Evolutionary conservation across 1,140 invertebrate species (phyloP).

Genomic region (Atta colombica): DNA sequence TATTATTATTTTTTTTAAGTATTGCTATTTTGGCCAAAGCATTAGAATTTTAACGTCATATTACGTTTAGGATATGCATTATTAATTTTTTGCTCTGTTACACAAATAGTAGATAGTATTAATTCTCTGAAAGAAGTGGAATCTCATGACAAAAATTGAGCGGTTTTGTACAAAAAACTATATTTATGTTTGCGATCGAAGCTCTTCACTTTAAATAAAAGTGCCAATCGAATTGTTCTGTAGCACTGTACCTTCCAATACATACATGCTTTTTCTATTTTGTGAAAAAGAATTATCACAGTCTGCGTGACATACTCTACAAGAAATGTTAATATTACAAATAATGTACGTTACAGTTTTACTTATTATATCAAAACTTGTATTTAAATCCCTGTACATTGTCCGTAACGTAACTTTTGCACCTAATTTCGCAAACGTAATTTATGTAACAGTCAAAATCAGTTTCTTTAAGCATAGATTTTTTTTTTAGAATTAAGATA

Average conservation of each 20-base stretch:
- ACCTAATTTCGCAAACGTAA: constrained; percentile 64
- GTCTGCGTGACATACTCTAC: constrained; percentile 19
- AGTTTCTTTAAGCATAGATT: constrained; percentile 56
- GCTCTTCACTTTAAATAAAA: constrained; percentile 71
- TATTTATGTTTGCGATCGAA: constrained; percentile 71
- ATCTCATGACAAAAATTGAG: constrained; percentile 52
- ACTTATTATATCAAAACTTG: constrained; percentile 51
- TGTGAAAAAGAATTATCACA: constrained; percentile 22
- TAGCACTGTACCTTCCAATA: constrained; percentile 68
- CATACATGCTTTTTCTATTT: constrained; percentile 67
- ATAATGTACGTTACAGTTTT: constrained; percentile 59
- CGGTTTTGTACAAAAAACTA: constrained; percentile 65
- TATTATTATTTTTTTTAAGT: constrained; percentile 78
- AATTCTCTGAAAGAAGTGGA: constrained; percentile 37
- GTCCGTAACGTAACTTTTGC: constrained; percentile 61
- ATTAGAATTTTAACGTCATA: constrained; percentile 70
- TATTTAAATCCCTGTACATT: constrained; percentile 60
- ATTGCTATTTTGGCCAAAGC: constrained; percentile 81
- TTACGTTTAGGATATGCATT: constrained; percentile 69
- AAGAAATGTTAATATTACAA: constrained; percentile 19
- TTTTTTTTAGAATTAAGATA: constrained; percentile 38
- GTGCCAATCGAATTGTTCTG: constrained; percentile 71
- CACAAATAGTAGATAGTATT: constrained; percentile 63
- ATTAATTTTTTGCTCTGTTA: constrained; percentile 66
- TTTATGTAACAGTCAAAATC: constrained; percentile 75